Base-by-base conservation (phyloP, 2,888 invertebrate species). In the Sphaerolaimus hirsutus region DNA sequence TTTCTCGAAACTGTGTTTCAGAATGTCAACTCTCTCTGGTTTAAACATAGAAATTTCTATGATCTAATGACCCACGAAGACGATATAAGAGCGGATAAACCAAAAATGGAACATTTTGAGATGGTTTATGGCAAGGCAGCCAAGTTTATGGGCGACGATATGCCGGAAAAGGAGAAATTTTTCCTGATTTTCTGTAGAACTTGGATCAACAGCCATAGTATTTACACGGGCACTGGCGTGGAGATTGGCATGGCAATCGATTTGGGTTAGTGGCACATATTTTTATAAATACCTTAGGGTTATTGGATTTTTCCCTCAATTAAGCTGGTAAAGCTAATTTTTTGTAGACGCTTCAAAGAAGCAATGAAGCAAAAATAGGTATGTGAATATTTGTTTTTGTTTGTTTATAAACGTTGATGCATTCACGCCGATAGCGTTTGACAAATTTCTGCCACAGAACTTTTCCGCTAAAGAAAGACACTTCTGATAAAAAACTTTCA, bases 171-270 rank as follows among this genome's bases (percentile, higher is more conserved):
- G 36, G 48, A 48, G 7, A 19, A 43, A 17, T 55, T 57, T 44
- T 56, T 56, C 44, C 49, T 52, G 36, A 44, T 61, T 21, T 60
- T 59, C 53, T 59, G 60, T 49, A 56, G 54, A 46, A 49, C 52
- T 1, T 51, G 56, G 19, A 59, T 60, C 52, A 60, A 60, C 50
- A 60, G 59, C 22, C 60, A 61, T 48, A 54, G 54, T 35, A 55
- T 60, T 32, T 58, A 59, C 44, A 58, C 57, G 2, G 60, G 54
- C 49, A 54, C 54, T 12, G 60, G 60, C 5, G 51, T 48, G 32
- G 60, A 60, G 41, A 56, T 61, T 26, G 60, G 60, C 32, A 56
- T 60, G 53, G 54, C 58, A 0, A 46, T 60, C 22, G 60, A 60
- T 48, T 46, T 60, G 40, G 60, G 60, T 46, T 49, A 27, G 44